phyloP scores from a whole-genome alignment of 2,113 vertebrate species.

The Xiphophorus couchianus region DNA sequence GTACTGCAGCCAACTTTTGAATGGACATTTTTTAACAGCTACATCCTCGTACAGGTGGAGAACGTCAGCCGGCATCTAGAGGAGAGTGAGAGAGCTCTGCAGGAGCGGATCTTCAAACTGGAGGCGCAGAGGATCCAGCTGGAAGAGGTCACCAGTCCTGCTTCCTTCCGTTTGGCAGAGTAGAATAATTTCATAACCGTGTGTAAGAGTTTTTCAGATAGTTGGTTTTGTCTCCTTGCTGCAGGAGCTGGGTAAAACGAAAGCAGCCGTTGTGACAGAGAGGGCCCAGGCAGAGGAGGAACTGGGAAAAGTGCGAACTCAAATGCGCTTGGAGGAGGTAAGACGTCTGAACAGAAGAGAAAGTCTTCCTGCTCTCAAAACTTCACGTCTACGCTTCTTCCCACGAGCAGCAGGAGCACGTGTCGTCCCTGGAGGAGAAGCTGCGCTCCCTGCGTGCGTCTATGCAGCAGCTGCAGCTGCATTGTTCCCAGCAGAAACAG shows the following conservation, averaged over 20 bases:
- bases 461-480: slow-evolving; percentile 86
- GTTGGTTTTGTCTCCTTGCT: background rate
- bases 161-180: background rate
- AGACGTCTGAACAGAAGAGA: background rate
- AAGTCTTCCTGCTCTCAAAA: background rate
- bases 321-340: slow-evolving; percentile 89
- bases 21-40: background rate
- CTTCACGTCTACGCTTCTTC: background rate
- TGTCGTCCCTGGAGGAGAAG: slow-evolving; percentile 89
- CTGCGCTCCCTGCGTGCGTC: slow-evolving; percentile 81
- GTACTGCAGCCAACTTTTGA: too few relatives aligned
- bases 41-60: slow-evolving; percentile 80
- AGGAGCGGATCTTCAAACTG: slow-evolving; percentile 87
- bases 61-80: slow-evolving; percentile 84
- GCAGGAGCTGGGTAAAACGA: slow-evolving; percentile 89
- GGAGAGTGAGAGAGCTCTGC: slow-evolving; percentile 82
- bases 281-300: slow-evolving; percentile 87
- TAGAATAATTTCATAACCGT: too few relatives aligned
- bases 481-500: slow-evolving; percentile 89
- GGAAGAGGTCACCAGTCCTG: slow-evolving; percentile 84
- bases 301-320: slow-evolving; percentile 81
- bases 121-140: slow-evolving; percentile 85
- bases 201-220: background rate
- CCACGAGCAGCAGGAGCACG: slow-evolving; percentile 83
- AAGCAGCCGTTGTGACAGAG: slow-evolving; percentile 79